Percentiles rank a stretch among this genome's conserved stretches.
Evolutionary conservation across 2,113 vertebrate species (phyloP).

Genomic region (Emydocephalus ijimae): DNA sequence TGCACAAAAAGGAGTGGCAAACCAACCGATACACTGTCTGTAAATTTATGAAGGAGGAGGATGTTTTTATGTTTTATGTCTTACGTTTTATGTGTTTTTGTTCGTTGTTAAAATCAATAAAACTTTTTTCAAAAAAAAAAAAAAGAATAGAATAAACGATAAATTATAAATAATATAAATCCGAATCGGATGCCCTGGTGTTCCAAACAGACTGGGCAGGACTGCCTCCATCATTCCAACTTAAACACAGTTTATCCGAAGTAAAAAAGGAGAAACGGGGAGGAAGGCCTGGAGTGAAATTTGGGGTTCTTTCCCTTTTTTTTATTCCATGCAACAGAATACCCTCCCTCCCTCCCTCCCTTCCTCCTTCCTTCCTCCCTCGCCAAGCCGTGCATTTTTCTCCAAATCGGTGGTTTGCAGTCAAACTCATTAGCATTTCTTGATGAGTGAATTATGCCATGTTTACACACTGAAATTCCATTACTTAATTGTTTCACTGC

Average conservation of each 20-base stretch:
- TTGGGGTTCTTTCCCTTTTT: background rate
- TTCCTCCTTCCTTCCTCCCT: background rate
- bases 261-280: background rate
- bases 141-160: too few species aligned
- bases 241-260: background rate
- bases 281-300: background rate
- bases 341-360: background rate
- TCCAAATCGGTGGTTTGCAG: conserved; percentile 45
- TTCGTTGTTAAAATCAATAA: too few species aligned
- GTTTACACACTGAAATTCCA: conserved; percentile 60
- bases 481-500: conserved; percentile 65
- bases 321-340: background rate
- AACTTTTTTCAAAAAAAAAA: too few species aligned
- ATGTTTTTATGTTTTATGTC: too few species aligned
- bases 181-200: background rate
- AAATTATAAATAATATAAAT: too few species aligned
- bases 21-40: too few species aligned
- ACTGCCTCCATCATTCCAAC: rapidly evolving
- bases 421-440: conserved; percentile 67
- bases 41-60: too few species aligned
- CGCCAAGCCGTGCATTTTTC: conserved; percentile 45
- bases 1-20: too few species aligned
- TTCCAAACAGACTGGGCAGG: background rate
- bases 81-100: too few species aligned
- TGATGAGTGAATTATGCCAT: conserved; percentile 50